Conservation (phyloP, 2,888 invertebrate species). For the Tryphoninae sp. region DNA sequence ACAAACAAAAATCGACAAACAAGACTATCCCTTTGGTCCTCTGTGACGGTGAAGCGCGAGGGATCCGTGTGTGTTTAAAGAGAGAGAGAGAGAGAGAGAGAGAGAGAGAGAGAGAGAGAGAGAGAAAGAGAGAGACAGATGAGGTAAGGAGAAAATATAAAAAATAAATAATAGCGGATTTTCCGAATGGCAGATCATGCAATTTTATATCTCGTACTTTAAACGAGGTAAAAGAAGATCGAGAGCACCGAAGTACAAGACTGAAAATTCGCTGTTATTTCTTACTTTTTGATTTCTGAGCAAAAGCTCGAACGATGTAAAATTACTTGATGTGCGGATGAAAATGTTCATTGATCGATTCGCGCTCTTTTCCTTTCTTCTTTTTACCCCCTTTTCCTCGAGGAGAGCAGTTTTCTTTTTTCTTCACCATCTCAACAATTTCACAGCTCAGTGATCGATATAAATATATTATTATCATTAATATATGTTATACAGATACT, state of each 20-base stretch:
- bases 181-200: constrained; percentile 10
- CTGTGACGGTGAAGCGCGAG: constrained; percentile 45
- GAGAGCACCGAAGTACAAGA: too few species aligned
- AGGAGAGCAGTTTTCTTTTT: neutral
- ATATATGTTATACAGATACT: neutral
- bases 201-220: neutral
- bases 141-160: too few species aligned
- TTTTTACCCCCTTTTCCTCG: neutral
- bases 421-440: neutral
- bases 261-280: too few species aligned
- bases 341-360: neutral
- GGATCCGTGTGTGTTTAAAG: constrained; percentile 20
- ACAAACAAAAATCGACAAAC: constrained; percentile 4
- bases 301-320: neutral
- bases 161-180: constrained; percentile 10
- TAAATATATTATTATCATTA: too few species aligned
- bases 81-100: neutral
- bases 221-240: neutral
- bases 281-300: too few species aligned
- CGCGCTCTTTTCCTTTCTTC: neutral
- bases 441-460: neutral
- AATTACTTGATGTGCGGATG: neutral
- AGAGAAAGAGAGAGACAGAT: neutral
- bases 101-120: too few species aligned
- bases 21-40: constrained; percentile 42